Conservation (phyloP, 2,888 invertebrate species). For the Cylindroiulus punctatus region DNA sequence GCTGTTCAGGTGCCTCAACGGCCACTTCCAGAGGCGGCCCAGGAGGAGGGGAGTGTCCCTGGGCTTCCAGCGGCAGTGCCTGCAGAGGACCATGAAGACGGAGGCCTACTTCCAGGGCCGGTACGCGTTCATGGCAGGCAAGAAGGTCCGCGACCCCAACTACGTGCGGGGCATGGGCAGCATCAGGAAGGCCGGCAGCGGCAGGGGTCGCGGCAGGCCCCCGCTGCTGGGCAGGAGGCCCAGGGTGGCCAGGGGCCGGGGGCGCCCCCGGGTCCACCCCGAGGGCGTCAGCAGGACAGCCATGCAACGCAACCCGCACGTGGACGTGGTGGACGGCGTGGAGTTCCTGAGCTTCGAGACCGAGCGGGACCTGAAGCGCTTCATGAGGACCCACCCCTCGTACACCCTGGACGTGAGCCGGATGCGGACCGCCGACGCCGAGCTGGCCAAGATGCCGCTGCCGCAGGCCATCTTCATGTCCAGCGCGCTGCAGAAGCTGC, state of each 20-base stretch:
- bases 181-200: not conserved
- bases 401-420: not conserved
- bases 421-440: not conserved
- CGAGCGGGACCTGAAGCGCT: constrained; percentile 59
- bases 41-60: not conserved
- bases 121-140: constrained; percentile 50
- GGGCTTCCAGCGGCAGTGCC: not conserved
- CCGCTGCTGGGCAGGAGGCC: not conserved
- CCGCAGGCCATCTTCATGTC: not conserved
- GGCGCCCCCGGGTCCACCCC: not conserved
- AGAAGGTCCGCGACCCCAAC: constrained; percentile 17
- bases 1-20: no score
- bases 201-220: not conserved
- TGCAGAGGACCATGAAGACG: not conserved
- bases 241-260: not conserved
- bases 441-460: not conserved
- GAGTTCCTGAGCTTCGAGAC: constrained; percentile 60
- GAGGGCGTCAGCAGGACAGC: no score
- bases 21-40: not conserved
- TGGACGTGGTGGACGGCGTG: constrained; percentile 61
- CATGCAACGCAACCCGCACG: constrained; percentile 58
- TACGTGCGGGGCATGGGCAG: not conserved
- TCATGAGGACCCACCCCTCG: constrained; percentile 31
- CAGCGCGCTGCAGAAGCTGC: not conserved
- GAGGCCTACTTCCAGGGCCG: constrained; percentile 6